Base-by-base conservation (phyloP, 64 coral and sea anemone genomes). In the Acropora yongei region DNA sequence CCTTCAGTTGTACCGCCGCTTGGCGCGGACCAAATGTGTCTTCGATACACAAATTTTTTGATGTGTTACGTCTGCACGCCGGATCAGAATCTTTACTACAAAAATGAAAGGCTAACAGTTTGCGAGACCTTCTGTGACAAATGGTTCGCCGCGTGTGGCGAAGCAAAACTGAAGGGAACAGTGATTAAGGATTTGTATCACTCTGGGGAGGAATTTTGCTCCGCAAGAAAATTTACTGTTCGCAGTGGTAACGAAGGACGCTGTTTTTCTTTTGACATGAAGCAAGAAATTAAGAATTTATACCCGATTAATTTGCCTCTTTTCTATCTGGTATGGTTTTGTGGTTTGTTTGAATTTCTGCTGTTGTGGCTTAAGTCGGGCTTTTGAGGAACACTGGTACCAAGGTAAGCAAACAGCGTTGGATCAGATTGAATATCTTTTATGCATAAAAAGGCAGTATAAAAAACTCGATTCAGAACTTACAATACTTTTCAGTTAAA, bases 31-130 rank as follows among this genome's bases (percentile, higher is more conserved):
- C 69, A 87, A 12, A 78, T 89, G 14, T 99, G 97, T 65, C 81
- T 90, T 6, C 63, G 58, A 6, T 75, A 89, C 48, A 88, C 93
- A 41, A 99, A 96, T 55, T 90, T 85, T 72, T 68, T 96, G 1
- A 96, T 96, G 91, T 99, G 97, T 68, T 99, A 92, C 30, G 91
- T 99, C 0, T 99, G 97, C 47, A 88, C 94, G 1, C 91, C 97
- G 10, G 76, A 96, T 30, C 97, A 99, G 77, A 99, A 95, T 44
- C 69, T 80, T 41, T 99, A 96, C 65, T 96, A 96, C 86, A 67
- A 90, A 18, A 75, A 91, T 63, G 97, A 99, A 18, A 83, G 91
- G 30, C 74, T 99, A 7, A 96, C 94, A 0, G 97, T 99, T 4
- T 99, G 97, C 43, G 81, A 89, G 17, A 84, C 80, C 10, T 96